phyloP scores from a whole-genome alignment of 2,888 invertebrate species.

The Chrysopilus asiliformis region DNA sequence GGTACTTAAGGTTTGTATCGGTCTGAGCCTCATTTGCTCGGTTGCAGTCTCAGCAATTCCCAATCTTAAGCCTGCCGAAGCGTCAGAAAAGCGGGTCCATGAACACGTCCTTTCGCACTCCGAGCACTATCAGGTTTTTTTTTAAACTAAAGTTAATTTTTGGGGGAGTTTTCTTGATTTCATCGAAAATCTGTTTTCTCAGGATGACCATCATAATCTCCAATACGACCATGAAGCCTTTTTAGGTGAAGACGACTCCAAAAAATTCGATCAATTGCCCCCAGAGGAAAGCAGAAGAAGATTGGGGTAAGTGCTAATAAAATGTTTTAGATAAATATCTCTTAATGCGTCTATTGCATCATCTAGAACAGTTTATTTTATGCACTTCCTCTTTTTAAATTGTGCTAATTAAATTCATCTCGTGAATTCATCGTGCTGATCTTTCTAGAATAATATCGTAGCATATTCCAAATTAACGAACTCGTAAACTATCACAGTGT shows the following conservation, averaged over 20 bases:
- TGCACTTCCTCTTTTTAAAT: too few relatives aligned
- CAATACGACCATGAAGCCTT: slow-evolving; percentile 97
- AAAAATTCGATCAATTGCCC: slow-evolving; percentile 82
- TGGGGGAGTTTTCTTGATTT: too few relatives aligned
- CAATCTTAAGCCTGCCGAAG: slow-evolving; percentile 61
- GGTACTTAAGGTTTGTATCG: slow-evolving; percentile 1
- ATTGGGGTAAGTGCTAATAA: slow-evolving; percentile 46
- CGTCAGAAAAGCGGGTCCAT: slow-evolving; percentile 46
- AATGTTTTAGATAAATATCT: too few relatives aligned
- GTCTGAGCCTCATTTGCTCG: slow-evolving; percentile 10
- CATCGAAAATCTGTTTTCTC: too few relatives aligned
- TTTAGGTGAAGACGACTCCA: slow-evolving; percentile 83
- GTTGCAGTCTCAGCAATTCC: slow-evolving; percentile 32
- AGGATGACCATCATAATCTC: slow-evolving; percentile 67
- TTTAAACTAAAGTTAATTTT: too few relatives aligned
- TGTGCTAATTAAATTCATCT: too few relatives aligned
- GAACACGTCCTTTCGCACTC: slow-evolving; percentile 61
- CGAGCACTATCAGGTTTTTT: slow-evolving; percentile 58
- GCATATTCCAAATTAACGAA: too few relatives aligned
- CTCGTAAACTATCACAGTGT: too few relatives aligned
- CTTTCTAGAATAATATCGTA: too few relatives aligned
- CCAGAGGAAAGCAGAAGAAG: slow-evolving; percentile 91
- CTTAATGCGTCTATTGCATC: too few relatives aligned
- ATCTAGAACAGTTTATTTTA: slow-evolving; percentile 2
- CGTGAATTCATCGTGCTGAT: too few relatives aligned